These are phyloP conservation scores for Tyrannus savana DNA, from an alignment of 2,113 vertebrate genomes.

Conservation along the genomic window DNA sequence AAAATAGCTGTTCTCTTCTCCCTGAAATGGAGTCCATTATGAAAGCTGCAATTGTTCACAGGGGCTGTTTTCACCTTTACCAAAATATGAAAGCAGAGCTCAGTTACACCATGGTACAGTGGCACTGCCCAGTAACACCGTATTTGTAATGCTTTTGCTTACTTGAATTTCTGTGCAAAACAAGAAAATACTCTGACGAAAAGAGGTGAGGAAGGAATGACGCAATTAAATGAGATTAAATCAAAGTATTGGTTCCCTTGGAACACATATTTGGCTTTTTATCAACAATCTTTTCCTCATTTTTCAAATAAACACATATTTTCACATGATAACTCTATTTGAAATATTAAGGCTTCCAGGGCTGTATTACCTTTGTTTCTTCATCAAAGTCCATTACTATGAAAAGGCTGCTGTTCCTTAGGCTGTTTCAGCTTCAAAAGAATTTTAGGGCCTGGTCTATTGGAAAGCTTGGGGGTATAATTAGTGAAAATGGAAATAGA, in stretches of 20 bases:
- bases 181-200: conserved; percentile 42
- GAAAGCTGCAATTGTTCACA: neutral
- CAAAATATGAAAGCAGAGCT: neutral
- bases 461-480: conserved; percentile 86
- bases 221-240: conserved; percentile 46
- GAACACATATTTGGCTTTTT: conserved; percentile 38
- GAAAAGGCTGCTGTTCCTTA: conserved; percentile 71
- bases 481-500: conserved; percentile 85
- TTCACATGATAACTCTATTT: conserved; percentile 55
- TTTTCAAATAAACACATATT: conserved; percentile 64
- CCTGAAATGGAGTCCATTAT: neutral
- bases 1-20: neutral
- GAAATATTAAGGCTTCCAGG: conserved; percentile 69
- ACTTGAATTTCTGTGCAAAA: conserved; percentile 36
- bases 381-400: conserved; percentile 79
- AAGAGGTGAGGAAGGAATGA: conserved; percentile 39
- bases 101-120: neutral
- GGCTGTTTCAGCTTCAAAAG: conserved; percentile 81
- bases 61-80: neutral
- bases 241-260: conserved; percentile 34
- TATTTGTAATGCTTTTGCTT: conserved; percentile 17
- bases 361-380: conserved; percentile 71
- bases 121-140: neutral
- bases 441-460: conserved; percentile 82
- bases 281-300: conserved; percentile 8